These are phyloP conservation scores for Apamea crenata DNA, from an alignment of 2,888 invertebrate species.

Conservation along the genomic window DNA sequence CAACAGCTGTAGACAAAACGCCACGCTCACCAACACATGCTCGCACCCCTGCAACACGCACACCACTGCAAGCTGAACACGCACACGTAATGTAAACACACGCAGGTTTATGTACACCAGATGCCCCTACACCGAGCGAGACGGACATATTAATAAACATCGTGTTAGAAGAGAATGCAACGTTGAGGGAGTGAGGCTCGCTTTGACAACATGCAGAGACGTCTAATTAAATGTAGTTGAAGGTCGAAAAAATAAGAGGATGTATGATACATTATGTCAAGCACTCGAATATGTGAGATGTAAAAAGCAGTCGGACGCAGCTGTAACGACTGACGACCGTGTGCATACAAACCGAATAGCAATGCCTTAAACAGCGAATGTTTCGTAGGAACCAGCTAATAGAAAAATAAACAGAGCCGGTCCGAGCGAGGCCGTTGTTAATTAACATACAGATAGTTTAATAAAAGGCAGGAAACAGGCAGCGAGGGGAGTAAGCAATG, in stretches of 20 bases:
- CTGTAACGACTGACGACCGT: constrained; percentile 62
- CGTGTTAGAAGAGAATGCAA: constrained; percentile 80
- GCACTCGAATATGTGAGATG: constrained; percentile 47
- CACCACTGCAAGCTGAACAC: constrained; percentile 72
- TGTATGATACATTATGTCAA: constrained; percentile 69
- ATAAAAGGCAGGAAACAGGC: constrained; percentile 90
- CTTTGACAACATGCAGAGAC: constrained; percentile 86
- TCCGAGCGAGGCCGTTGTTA: constrained; percentile 87
- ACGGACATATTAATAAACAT: constrained; percentile 77
- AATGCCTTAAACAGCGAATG: constrained; percentile 79
- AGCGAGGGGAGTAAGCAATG: constrained; percentile 89
- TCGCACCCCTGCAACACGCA: constrained; percentile 84
- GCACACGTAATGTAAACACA: constrained; percentile 86
- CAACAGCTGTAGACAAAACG: constrained; percentile 88
- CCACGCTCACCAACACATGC: constrained; percentile 83
- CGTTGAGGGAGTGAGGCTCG: constrained; percentile 79
- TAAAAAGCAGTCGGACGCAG: constrained; percentile 65
- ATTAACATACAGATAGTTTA: constrained; percentile 90
- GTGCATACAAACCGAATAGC: constrained; percentile 67
- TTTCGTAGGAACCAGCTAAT: constrained; percentile 82
- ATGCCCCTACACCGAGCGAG: constrained; percentile 87
- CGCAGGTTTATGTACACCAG: constrained; percentile 89
- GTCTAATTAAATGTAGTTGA: constrained; percentile 88
- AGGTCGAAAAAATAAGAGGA: constrained; percentile 86
- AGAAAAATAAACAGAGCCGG: constrained; percentile 86